phyloP scores from a whole-genome alignment of 2,113 vertebrate genomes.

The Bostrychus sinensis region DNA sequence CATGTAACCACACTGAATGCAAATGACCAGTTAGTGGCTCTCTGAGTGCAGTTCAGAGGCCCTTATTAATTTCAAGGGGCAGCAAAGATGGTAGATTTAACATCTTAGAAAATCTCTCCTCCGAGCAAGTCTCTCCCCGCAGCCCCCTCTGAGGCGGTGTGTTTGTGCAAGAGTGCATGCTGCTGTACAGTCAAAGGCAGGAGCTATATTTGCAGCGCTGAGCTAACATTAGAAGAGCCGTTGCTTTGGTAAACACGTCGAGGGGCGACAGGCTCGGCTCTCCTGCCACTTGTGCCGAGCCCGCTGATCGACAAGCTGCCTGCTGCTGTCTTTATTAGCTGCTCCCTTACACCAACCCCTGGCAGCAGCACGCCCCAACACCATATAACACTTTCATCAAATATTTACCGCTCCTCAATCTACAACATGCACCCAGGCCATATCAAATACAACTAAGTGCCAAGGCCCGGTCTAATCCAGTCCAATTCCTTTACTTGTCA shows the following conservation, averaged over 20 bases:
- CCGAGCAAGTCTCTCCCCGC: slow-evolving; percentile 20
- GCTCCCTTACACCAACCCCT: slow-evolving; percentile 43
- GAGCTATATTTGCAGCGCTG: slow-evolving; percentile 27
- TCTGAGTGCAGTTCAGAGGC: slow-evolving; percentile 61
- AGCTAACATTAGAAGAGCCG: slow-evolving; percentile 30
- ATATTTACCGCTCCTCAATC: slow-evolving; percentile 71
- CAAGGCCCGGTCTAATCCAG: slow-evolving; percentile 66
- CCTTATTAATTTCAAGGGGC: slow-evolving; percentile 69
- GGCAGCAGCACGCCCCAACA: slow-evolving; percentile 50
- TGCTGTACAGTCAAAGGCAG: slow-evolving; percentile 28
- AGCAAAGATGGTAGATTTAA: slow-evolving; percentile 59
- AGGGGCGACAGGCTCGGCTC: slow-evolving; percentile 26
- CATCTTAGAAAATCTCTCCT: slow-evolving; percentile 53
- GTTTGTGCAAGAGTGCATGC: slow-evolving; percentile 12
- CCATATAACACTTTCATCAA: slow-evolving; percentile 62
- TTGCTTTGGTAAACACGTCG: slow-evolving; percentile 38
- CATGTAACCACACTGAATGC: slow-evolving; percentile 17
- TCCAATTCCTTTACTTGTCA: slow-evolving; percentile 48
- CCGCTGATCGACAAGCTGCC: slow-evolving; percentile 52
- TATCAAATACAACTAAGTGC: slow-evolving; percentile 64
- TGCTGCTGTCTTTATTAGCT: slow-evolving; percentile 58
- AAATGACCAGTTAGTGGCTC: slow-evolving; percentile 68
- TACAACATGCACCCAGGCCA: slow-evolving; percentile 49
- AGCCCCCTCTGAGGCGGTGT: slow-evolving; percentile 1
- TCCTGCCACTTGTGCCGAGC: slow-evolving; percentile 53